Base-by-base conservation (phyloP, 2,888 invertebrate species). In the Lucinisca nassula region DNA sequence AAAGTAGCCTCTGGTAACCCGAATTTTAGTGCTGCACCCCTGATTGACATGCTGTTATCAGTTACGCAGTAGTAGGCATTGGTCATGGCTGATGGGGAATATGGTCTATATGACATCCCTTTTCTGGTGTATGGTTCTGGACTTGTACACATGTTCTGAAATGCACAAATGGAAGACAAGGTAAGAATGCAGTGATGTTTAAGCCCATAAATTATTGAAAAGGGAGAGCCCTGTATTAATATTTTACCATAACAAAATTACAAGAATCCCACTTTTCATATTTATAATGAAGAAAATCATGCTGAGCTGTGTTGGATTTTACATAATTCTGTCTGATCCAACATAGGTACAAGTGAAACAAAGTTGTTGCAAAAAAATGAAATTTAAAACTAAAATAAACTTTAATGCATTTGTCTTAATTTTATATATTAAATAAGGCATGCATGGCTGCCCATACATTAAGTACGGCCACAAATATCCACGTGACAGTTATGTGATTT, bases 101-200 rank as follows among this genome's bases (percentile, higher is more conserved):
- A 61, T 61, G 61, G 61, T 30, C 61, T 61, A 17, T 61, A 61
- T 61, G 61, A 30, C 30, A 61, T 30, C 61, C 61, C 61, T 61
- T 61, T 61, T 30, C 61, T 61, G 61, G 61, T 27, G 27, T 30
- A 27, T 4, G 27, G 27, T 30, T 24, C 27, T 27, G 61, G 61
- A 21, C 61, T 61, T 61, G 61, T 61, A 30, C 61, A 61, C 61
- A 55, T 55, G n/a, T 55, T 55, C 55, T 55, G 55, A 55, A 55
- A 55, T 14, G 21, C n/a, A 55, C 55, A 55, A 55, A 55, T 58
- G 58, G 58, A 24, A 58, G 27, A 27, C 32, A 67, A 67, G 67
- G 21, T 32, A 30, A 67, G 35, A 35, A 24, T 27, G 21, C 14
- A 27, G 35, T 27, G 30, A 8, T 21, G 51, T 51, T 27, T 17